Evolutionary conservation across 2,797 vertebrate genomes (phyloP).

Genomic region (Chaenodraco wilsoni): DNA sequence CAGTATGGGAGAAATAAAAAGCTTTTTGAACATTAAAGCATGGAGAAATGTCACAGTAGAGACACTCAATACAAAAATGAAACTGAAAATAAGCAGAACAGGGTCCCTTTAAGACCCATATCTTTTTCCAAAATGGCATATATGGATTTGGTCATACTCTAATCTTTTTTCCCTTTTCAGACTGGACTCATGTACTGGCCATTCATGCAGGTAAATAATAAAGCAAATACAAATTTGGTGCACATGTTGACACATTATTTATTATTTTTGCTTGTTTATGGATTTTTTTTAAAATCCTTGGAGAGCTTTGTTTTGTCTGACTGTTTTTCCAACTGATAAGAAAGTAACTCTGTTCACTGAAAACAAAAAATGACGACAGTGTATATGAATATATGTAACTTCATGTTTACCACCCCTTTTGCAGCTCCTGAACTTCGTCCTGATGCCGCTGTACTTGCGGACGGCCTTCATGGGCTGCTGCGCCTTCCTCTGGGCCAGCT

Average conservation of each 20-base stretch:
- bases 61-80: too few species aligned
- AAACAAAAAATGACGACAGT: background rate
- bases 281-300: background rate
- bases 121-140: too few species aligned
- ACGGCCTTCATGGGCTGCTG: constrained; percentile 92
- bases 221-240: background rate
- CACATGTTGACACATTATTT: background rate
- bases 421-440: constrained; percentile 91
- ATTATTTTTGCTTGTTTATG: background rate
- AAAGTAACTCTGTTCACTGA: background rate
- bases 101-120: too few species aligned
- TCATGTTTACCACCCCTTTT: background rate
- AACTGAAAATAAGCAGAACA: too few species aligned
- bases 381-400: background rate
- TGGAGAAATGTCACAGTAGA: too few species aligned
- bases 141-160: constrained; percentile 4
- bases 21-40: too few species aligned
- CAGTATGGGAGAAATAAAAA: too few species aligned
- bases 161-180: constrained; percentile 78
- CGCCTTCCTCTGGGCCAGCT: constrained; percentile 92
- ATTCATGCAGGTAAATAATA: constrained; percentile 89
- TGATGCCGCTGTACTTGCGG: constrained; percentile 89
- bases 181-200: constrained; percentile 95
- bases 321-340: background rate
- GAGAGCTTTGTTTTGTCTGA: background rate